Conservation (phyloP, 2,113 vertebrate species). For the Chlorocebus sabaeus region DNA sequence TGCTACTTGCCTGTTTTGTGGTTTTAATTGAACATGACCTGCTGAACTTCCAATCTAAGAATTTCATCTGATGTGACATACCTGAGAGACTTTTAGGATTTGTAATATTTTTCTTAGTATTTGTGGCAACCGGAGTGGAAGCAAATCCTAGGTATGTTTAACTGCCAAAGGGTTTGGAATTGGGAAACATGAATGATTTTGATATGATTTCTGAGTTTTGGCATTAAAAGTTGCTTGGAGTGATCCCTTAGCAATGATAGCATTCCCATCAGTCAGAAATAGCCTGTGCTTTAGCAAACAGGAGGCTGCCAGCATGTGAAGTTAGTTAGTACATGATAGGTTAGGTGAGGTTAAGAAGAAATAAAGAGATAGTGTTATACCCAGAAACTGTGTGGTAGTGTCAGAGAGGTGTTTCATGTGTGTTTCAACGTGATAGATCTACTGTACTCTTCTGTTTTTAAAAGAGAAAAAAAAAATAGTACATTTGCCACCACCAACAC, state of each 20-base stretch:
- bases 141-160: neutral
- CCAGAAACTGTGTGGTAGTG: neutral
- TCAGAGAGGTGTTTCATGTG: neutral
- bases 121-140: neutral
- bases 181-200: slow-evolving; percentile 42
- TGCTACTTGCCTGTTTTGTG: neutral
- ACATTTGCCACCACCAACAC: neutral
- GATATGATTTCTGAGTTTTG: slow-evolving; percentile 28
- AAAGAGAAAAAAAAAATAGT: neutral
- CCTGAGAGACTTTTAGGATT: neutral
- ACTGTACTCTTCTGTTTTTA: neutral
- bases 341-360: neutral
- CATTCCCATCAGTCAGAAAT: slow-evolving; percentile 17
- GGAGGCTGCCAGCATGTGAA: neutral
- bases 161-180: neutral
- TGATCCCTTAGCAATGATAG: neutral
- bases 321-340: neutral
- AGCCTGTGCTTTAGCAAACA: neutral
- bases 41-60: neutral
- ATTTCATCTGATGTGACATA: neutral
- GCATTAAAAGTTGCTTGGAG: neutral
- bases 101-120: slow-evolving; percentile 39
- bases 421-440: neutral
- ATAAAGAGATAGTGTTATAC: neutral
- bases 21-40: neutral